Conservation (phyloP, 2,113 vertebrate species). For the Rhea pennata region DNA sequence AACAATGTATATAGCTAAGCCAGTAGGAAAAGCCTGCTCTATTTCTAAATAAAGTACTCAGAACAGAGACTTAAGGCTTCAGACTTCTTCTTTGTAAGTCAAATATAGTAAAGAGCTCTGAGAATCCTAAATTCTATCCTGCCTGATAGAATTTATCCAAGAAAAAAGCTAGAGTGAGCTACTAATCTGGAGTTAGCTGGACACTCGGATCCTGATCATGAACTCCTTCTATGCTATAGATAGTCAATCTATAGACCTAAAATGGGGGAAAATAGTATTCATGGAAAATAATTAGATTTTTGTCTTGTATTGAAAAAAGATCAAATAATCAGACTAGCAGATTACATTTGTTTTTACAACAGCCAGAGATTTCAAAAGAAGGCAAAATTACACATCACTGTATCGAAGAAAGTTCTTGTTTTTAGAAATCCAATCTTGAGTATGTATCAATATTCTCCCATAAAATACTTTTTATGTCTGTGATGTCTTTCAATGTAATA, state of each 20-base stretch:
- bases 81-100: not conserved
- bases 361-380: not conserved
- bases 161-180: no score
- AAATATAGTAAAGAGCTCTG: no score
- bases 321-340: not conserved
- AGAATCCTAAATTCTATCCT: no score
- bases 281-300: accelerated
- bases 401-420: not conserved
- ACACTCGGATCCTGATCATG: no score
- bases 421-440: not conserved
- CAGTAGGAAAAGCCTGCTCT: not conserved
- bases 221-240: no score
- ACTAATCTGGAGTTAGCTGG: no score
- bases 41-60: not conserved
- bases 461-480: not conserved
- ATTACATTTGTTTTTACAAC: not conserved
- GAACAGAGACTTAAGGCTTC: not conserved
- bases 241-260: not conserved
- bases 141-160: no score
- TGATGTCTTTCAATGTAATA: not conserved
- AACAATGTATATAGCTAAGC: not conserved
- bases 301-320: not conserved
- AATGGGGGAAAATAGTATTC: not conserved
- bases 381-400: not conserved
- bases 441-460: not conserved